These are phyloP conservation scores for Catostylus mosaicus DNA, from an alignment of 30 jellyfish, hydroid and myxozoan genomes.

Conservation along the genomic window DNA sequence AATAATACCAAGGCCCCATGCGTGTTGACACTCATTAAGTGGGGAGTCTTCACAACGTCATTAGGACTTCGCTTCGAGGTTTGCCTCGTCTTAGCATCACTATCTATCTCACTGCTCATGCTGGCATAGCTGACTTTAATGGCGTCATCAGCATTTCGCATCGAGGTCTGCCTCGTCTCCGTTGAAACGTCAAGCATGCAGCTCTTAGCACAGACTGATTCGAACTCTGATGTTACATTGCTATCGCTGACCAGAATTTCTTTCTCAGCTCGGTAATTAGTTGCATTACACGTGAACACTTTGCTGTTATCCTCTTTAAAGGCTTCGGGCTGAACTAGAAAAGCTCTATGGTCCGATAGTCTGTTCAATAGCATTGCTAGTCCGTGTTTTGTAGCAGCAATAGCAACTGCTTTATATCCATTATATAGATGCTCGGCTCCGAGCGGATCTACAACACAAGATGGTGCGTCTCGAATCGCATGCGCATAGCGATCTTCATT, in stretches of 20 bases:
- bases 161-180: neutral
- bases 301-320: slow-evolving; percentile 66
- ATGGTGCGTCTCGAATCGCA: slow-evolving; percentile 25
- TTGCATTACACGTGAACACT: slow-evolving; percentile 82
- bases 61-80: neutral
- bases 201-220: slow-evolving; percentile 59
- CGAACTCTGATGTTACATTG: slow-evolving; percentile 78
- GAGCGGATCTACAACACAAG: slow-evolving; percentile 50
- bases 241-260: slow-evolving; percentile 52
- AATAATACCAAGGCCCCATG: slow-evolving; percentile 43
- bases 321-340: slow-evolving; percentile 68
- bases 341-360: slow-evolving; percentile 69
- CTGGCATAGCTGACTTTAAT: no score
- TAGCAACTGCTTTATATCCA: slow-evolving; percentile 66
- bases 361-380: slow-evolving; percentile 67
- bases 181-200: slow-evolving; percentile 49
- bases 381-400: slow-evolving; percentile 81
- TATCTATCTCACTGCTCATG: no score
- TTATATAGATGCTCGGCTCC: slow-evolving; percentile 27
- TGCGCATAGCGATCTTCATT: slow-evolving; percentile 47
- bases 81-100: neutral
- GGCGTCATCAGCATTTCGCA: neutral
- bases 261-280: slow-evolving; percentile 4
- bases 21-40: slow-evolving; percentile 9
- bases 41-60: slow-evolving; percentile 24